These are phyloP conservation scores for Stichodactyla mertensii DNA, from an alignment of 64 coral and sea anemone genomes.

Conservation along the genomic window DNA sequence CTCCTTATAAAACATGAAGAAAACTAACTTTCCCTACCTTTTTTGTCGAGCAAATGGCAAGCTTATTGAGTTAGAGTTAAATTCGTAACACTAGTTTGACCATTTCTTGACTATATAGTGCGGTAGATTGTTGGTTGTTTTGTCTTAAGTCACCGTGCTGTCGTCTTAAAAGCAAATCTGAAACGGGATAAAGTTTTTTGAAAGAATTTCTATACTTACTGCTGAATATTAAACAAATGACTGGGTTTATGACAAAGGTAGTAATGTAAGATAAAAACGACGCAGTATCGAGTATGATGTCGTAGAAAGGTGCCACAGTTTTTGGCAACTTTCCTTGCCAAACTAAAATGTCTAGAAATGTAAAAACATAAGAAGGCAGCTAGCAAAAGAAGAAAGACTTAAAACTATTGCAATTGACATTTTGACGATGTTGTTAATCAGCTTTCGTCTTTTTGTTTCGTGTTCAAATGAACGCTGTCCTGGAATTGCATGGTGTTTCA, in stretches of 20 bases:
- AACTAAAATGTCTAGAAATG: background rate
- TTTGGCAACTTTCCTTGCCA: too few species aligned
- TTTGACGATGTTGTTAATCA: slow-evolving; percentile 1
- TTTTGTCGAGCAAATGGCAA: background rate
- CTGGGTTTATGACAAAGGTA: background rate
- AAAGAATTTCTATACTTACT: background rate
- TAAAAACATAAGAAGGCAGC: background rate
- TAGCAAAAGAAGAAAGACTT: background rate
- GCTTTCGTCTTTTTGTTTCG: background rate
- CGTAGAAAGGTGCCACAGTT: too few species aligned
- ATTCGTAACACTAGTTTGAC: background rate
- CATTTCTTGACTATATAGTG: background rate
- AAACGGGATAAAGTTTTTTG: background rate
- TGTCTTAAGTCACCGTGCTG: background rate
- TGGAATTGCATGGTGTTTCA: slow-evolving; percentile 13
- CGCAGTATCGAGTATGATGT: background rate
- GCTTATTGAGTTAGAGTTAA: background rate
- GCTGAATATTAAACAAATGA: slow-evolving; percentile 1
- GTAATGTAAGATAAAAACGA: background rate
- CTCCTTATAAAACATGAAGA: too few species aligned
- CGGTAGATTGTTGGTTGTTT: background rate
- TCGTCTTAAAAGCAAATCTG: background rate
- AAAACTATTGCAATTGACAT: slow-evolving; percentile 21
- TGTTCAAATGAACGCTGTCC: background rate
- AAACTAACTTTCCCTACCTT: too few species aligned